Percentiles rank a stretch among this genome's conserved stretches.
Conservation (phyloP, 2,113 vertebrate species). For the Erythrocercus mccallii region DNA sequence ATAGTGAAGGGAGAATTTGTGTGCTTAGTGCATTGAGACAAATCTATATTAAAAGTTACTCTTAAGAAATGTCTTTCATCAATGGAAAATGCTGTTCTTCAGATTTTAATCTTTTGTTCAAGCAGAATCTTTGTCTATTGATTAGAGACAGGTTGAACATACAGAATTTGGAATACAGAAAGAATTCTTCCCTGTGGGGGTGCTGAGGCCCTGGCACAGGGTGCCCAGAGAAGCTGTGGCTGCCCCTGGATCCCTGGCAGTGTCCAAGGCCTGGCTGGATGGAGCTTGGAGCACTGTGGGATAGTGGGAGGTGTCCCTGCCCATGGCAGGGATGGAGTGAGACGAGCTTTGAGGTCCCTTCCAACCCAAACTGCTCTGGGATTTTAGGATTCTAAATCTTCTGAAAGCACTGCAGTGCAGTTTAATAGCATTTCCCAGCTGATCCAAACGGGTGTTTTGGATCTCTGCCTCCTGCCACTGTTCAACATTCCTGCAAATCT, state of each 20-base stretch:
- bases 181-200: rapidly evolving
- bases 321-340: rapidly evolving
- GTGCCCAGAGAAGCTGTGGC: neutral
- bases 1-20: neutral
- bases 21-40: neutral
- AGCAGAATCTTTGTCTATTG: neutral
- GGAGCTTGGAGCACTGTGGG: neutral
- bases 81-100: neutral
- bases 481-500: neutral
- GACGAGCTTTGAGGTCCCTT: neutral
- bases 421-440: neutral
- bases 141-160: neutral
- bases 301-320: rapidly evolving
- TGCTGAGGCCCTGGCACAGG: neutral
- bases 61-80: neutral
- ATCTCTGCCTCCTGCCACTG: neutral
- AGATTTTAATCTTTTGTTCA: neutral
- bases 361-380: neutral
- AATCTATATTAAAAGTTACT: neutral
- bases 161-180: neutral
- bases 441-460: neutral
- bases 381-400: neutral
- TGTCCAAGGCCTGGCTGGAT: neutral
- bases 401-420: neutral
- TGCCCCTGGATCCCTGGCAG: neutral